Conservation (phyloP, 2,113 vertebrate species). For the Cariama cristata region DNA sequence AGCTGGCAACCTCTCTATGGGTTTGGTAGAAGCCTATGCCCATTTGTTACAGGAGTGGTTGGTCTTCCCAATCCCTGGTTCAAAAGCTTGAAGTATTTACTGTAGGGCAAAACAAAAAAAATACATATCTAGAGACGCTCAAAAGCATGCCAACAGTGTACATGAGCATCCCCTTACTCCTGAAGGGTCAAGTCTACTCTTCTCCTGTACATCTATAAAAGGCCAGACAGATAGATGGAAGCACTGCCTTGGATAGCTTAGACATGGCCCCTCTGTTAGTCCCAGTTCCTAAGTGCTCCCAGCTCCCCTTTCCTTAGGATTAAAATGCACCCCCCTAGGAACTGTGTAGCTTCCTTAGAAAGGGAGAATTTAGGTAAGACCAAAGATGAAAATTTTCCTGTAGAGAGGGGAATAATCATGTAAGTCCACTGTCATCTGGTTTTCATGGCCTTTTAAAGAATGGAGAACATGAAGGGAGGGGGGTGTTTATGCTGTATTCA, state of each 20-base stretch:
- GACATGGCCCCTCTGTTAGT: background rate
- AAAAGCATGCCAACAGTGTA: background rate
- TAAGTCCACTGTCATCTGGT: background rate
- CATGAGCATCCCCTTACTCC: background rate
- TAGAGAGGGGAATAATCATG: background rate
- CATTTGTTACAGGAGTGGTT: background rate
- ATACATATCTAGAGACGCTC: background rate
- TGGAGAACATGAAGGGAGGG: background rate
- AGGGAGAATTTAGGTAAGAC: background rate
- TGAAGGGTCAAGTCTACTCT: accelerated
- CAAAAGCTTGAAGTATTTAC: background rate
- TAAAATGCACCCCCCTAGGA: background rate
- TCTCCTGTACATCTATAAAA: background rate
- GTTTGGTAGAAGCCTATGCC: background rate
- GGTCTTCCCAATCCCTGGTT: background rate
- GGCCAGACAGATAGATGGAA: background rate
- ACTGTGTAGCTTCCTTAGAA: background rate
- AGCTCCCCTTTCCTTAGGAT: background rate
- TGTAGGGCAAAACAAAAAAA: background rate
- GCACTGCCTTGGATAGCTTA: background rate
- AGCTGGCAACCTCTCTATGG: background rate
- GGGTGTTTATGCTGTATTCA: background rate
- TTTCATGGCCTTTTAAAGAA: background rate
- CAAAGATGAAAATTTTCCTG: background rate
- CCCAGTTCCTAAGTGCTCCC: background rate